These are phyloP conservation scores for Eretmocerus hayati DNA, from an alignment of 2,888 invertebrate genomes.

Conservation along the genomic window DNA sequence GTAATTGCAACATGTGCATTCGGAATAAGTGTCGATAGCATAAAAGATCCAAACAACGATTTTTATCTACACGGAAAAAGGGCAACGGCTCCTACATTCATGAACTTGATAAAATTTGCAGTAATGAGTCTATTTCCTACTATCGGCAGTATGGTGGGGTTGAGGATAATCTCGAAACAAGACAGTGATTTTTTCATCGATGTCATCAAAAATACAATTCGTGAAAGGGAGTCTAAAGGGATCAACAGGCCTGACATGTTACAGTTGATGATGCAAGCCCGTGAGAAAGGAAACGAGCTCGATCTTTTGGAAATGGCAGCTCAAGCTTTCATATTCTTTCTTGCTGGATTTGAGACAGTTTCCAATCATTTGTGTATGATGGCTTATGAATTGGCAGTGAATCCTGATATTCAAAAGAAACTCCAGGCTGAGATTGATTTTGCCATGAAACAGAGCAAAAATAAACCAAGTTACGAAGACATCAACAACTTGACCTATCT, in stretches of 20 bases:
- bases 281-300: conserved; percentile 22
- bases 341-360: conserved; percentile 38
- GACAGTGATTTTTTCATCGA: conserved; percentile 24
- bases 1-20: conserved; percentile 20
- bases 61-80: conserved; percentile 27
- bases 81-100: conserved; percentile 20
- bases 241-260: conserved; percentile 33
- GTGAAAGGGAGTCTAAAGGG: conserved; percentile 22
- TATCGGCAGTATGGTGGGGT: background rate
- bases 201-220: conserved; percentile 18
- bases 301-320: conserved; percentile 44
- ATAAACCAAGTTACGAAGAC: conserved; percentile 29
- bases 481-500: conserved; percentile 32
- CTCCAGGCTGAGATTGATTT: conserved; percentile 35
- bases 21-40: conserved; percentile 30
- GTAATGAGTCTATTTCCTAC: background rate
- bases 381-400: conserved; percentile 29
- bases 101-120: background rate
- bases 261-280: conserved; percentile 34
- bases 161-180: conserved; percentile 9
- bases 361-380: conserved; percentile 32
- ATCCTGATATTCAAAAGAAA: conserved; percentile 31
- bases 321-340: conserved; percentile 45
- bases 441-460: conserved; percentile 21
- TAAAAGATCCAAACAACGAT: conserved; percentile 30